Base-by-base conservation (phyloP, 2,113 vertebrate species). In the Aviceda subcristata region DNA sequence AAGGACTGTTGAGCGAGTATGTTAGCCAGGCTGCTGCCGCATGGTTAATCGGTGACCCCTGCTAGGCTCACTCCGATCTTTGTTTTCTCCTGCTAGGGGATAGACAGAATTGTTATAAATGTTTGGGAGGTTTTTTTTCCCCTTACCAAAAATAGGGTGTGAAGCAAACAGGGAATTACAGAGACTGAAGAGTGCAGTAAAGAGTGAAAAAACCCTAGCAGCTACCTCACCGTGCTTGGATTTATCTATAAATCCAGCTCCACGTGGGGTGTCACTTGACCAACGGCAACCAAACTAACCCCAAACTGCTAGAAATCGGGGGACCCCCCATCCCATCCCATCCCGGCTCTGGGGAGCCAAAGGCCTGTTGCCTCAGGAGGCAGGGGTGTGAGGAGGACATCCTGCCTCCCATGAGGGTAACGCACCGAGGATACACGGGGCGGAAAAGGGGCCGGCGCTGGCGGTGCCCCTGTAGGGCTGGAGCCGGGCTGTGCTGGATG, bases 91-190 rank as follows among this genome's bases (percentile, higher is more conserved):
- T 76, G 39, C 48, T 26, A 45, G 20, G 15, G 51, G 80, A 71
- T n/a, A 51, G 36, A 9, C 7, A 72, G 66, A 69, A 59, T 46
- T 27, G 38, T 63, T 63, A n/a, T 5, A 75, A 88, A 68, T 12
- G 10, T 29, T 64, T 23, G 29, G 1, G 3, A 15, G 14, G 10
- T 30, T 29, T 26, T 24, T 27, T 7, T 7, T 7, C 17, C 7
- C 5, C 23, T 50, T 18, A 72, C 48, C 75, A 92, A 88, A 92
- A 94, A 78, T 43, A 95, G 55, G 59, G 86, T 86, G 76, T 39
- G 69, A 81, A 84, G 90, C 69, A 79, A 93, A 88, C 53, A 93
- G 50, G 26, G 50, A 27, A 51, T 51, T 51, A 27, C 15, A 95
- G 55, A 27, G 50, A 29, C 53, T 34, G 21, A 71, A 62, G 24